A percentile compares a stretch with the other conserved stretches of the same genome.
Evolutionary conservation across 1,140 invertebrate species (phyloP).

Genomic region (Eupristina koningsbergeri): DNA sequence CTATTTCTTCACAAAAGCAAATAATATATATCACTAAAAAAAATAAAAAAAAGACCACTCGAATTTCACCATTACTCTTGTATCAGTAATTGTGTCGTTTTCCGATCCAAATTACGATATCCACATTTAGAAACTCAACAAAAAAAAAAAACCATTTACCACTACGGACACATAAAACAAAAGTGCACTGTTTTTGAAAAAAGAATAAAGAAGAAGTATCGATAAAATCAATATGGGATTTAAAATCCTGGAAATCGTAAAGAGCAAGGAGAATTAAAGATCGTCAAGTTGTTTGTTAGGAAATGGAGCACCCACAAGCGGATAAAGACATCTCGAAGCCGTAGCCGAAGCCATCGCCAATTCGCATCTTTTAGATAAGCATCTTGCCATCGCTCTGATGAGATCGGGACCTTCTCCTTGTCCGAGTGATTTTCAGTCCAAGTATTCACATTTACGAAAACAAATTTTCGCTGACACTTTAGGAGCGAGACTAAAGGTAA

Average conservation of each 20-base stretch:
- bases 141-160: background rate
- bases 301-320: slow-evolving; percentile 33
- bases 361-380: slow-evolving; percentile 32
- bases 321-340: slow-evolving; percentile 13
- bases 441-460: slow-evolving; percentile 39
- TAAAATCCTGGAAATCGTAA: slow-evolving; percentile 2
- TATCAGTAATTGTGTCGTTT: background rate
- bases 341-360: background rate
- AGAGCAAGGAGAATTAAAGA: slow-evolving; percentile 30
- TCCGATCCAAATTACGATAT: background rate
- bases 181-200: background rate
- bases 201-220: slow-evolving; percentile 5
- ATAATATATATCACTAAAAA: too few species aligned
- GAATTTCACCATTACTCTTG: background rate
- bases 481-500: slow-evolving; percentile 3
- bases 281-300: slow-evolving; percentile 1
- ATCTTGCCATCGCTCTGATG: slow-evolving; percentile 39
- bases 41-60: too few species aligned
- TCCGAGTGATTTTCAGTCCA: slow-evolving; percentile 14
- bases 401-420: background rate
- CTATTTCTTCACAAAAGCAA: too few species aligned
- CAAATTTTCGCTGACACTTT: slow-evolving; percentile 1
- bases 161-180: background rate
- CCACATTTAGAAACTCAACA: background rate
- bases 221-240: slow-evolving; percentile 24